phyloP scores from a whole-genome alignment of 2,797 vertebrate species.

The Myotis findleyi region DNA sequence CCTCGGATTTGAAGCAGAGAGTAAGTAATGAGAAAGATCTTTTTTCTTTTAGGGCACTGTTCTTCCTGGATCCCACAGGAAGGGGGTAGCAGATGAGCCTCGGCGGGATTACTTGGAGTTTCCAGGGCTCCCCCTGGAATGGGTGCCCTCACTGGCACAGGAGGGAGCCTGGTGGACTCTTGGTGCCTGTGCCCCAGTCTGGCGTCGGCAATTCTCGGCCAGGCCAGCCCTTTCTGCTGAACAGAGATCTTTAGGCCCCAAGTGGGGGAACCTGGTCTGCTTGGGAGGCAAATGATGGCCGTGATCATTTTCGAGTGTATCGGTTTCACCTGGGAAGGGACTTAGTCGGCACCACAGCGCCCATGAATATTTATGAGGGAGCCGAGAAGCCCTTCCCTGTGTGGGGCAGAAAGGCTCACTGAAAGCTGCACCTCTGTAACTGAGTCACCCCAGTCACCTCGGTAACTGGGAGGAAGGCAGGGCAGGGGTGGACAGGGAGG shows the following conservation, averaged over 20 bases:
- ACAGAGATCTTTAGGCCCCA: background rate
- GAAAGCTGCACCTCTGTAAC: background rate
- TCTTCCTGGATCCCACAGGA: background rate
- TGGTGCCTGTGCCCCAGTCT: too few species aligned
- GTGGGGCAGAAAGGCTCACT: background rate
- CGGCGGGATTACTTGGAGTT: background rate
- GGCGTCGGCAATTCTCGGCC: background rate
- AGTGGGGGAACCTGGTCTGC: background rate
- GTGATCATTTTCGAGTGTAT: constrained; percentile 49
- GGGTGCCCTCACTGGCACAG: background rate
- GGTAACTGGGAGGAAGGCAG: background rate
- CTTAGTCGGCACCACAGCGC: background rate
- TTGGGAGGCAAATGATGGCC: constrained; percentile 15
- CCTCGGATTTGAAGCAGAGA: background rate
- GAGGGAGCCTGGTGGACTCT: too few species aligned
- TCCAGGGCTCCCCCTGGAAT: background rate
- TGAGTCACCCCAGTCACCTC: background rate
- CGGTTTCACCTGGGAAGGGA: constrained; percentile 22
- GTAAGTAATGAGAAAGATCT: background rate
- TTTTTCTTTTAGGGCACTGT: background rate
- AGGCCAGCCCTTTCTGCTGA: background rate
- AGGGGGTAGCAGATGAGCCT: background rate
- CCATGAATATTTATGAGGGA: constrained; percentile 39
- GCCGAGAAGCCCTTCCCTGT: background rate
- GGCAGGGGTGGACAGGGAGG: background rate